These are phyloP conservation scores for Trididemnum miniatum DNA, from an alignment of 23 tunicate genomes.

Conservation along the genomic window DNA sequence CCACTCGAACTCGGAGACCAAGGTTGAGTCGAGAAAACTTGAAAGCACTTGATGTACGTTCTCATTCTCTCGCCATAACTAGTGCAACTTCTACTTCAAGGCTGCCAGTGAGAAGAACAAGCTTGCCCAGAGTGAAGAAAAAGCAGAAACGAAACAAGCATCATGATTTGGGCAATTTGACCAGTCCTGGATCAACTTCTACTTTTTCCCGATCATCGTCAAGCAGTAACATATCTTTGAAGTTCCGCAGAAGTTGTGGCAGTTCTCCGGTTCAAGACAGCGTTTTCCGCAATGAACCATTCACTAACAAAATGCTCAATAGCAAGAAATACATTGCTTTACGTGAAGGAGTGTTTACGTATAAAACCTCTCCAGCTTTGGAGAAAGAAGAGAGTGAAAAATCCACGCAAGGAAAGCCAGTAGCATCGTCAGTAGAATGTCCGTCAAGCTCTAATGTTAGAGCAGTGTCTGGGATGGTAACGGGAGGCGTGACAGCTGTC, in stretches of 20 bases:
- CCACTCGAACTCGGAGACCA: not conserved
- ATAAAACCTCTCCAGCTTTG: constrained; percentile 67
- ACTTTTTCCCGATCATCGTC: constrained; percentile 80
- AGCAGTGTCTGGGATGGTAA: not conserved
- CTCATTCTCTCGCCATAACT: not conserved
- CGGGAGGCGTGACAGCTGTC: not conserved
- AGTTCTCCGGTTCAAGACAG: constrained; percentile 67
- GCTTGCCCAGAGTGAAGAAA: constrained; percentile 21
- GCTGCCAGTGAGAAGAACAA: constrained; percentile 38
- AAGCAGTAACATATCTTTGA: constrained; percentile 39
- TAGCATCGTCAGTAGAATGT: no score
- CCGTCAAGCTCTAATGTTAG: no score
- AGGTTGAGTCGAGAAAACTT: constrained; percentile 2
- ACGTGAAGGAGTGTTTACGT: constrained; percentile 74
- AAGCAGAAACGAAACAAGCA: not conserved
- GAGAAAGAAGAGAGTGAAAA: constrained; percentile 45
- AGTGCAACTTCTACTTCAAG: constrained; percentile 41
- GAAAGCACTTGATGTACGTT: not conserved
- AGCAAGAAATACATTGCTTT: constrained; percentile 77
- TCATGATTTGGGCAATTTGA: not conserved
- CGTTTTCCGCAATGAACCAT: constrained; percentile 42
- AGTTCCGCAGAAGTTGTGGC: constrained; percentile 41
- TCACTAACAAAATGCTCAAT: constrained; percentile 21
- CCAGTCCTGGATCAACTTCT: constrained; percentile 31
- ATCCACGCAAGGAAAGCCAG: not conserved